Base-by-base conservation (phyloP, 1,140 invertebrate species). In the Trichogramma pretiosum region DNA sequence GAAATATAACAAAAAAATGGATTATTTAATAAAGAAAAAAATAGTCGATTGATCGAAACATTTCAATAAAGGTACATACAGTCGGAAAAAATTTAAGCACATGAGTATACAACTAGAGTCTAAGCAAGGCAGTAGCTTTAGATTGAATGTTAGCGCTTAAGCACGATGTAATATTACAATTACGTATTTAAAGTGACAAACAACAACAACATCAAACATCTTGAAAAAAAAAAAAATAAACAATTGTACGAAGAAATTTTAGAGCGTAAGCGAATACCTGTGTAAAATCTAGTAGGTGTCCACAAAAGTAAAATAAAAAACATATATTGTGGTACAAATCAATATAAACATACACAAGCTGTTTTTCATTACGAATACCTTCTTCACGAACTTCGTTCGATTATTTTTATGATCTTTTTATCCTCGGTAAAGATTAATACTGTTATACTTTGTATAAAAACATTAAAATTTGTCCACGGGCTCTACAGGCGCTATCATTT, bases 261-360 rank as follows among this genome's bases (percentile, higher is more conserved):
- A 70, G 65, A 56, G 56, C 53, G 57, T 70, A 69, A 69, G 68
- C 60, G 65, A 68, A 68, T 70, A 70, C 65, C 64, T 69, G 67
- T 70, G 68, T 70, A 70, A 69, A 69, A 69, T 67, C 65, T 68
- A 69, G 67, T 70, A 70, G 68, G 63, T 70, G 68, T 69, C 68
- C 67, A 70, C 68, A 70, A 70, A 63, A 68, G 65, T 65, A 65
- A 69, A 70, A 68, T 70, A 70, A 70, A n/a, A 70, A 68, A 65
- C 66, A 67, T 70, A 70, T 69, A 70, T 69, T 69, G 64, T 70
- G 68, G 68, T 69, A 70, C 65, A 64, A 68, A 68, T 66, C 61
- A 67, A 64, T 26, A 63, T 53, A 46, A 48, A 53, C 36, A 42
- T 41, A 14, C 13, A 26, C 3, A 34, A 17, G 3, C 16, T 28